Conservation (phyloP, 2,113 vertebrate species). For the Neotragus pygmaeus region DNA sequence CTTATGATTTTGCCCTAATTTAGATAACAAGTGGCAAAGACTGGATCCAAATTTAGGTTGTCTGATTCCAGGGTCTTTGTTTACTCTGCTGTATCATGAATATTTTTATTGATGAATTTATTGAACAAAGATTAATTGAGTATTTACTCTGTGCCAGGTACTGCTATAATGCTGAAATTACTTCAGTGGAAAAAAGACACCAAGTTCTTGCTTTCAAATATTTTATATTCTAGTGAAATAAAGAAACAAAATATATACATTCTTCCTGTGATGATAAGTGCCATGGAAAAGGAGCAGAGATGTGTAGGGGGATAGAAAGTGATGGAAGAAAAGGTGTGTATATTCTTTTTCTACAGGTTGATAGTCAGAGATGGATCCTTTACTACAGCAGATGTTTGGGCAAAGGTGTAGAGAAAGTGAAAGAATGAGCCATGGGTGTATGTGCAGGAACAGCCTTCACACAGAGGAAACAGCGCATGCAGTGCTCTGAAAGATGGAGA, state of each 20-base stretch:
- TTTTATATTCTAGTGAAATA: neutral
- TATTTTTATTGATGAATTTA: neutral
- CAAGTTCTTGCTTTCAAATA: neutral
- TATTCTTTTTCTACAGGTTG: neutral
- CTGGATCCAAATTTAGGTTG: neutral
- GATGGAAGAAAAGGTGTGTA: neutral
- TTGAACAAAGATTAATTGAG: neutral
- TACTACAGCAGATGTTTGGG: neutral
- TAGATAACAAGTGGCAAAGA: neutral
- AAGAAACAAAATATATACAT: neutral
- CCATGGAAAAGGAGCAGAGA: neutral
- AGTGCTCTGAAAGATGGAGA: neutral
- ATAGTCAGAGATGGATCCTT: neutral
- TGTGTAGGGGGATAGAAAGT: neutral
- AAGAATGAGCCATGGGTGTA: neutral
- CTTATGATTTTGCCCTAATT: neutral
- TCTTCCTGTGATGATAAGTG: neutral
- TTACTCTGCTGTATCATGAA: neutral
- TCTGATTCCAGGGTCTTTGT: neutral
- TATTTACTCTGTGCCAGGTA: neutral
- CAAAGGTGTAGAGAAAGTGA: neutral
- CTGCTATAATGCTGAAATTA: neutral
- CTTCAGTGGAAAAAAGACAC: neutral
- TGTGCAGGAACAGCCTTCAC: neutral
- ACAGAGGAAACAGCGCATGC: accelerated